These are phyloP conservation scores for Panorpa germanica DNA, from an alignment of 2,888 invertebrate species.

Conservation along the genomic window DNA sequence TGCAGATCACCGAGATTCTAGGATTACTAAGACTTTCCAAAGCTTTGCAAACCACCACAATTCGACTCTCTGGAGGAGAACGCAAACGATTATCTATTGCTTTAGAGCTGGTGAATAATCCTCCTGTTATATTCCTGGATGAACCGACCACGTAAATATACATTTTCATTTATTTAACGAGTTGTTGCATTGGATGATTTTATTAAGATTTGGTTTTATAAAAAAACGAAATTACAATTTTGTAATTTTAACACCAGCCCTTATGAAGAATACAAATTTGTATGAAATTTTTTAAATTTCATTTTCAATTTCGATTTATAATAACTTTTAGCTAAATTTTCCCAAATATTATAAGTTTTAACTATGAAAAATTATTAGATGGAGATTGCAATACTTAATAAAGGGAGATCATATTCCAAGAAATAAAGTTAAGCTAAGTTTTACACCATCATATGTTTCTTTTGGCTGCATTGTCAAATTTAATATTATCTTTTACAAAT, in stretches of 20 bases:
- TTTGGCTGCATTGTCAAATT: too few species aligned
- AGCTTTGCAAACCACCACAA: constrained; percentile 52
- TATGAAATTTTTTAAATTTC: too few species aligned
- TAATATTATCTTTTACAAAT: too few species aligned
- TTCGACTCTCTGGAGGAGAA: constrained; percentile 77
- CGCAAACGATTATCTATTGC: constrained; percentile 86
- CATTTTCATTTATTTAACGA: constrained; percentile 1
- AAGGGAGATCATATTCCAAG: too few species aligned
- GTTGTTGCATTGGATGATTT: neutral
- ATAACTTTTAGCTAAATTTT: constrained; percentile 7
- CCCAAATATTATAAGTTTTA: constrained; percentile 2
- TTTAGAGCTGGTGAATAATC: constrained; percentile 78
- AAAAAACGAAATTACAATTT: too few species aligned
- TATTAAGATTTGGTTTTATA: neutral
- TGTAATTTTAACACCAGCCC: too few species aligned
- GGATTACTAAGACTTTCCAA: constrained; percentile 56
- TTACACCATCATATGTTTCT: too few species aligned
- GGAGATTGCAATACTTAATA: too few species aligned
- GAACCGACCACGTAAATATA: constrained; percentile 83
- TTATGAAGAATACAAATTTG: too few species aligned
- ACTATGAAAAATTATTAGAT: too few species aligned
- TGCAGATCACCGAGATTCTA: constrained; percentile 73
- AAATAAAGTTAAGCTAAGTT: too few species aligned
- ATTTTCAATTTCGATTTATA: constrained; percentile 2
- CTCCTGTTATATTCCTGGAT: constrained; percentile 86